A percentile compares a stretch with the other conserved stretches of the same genome.
phyloP scores from a whole-genome alignment of 1,140 invertebrate genomes.

The Aphaenogaster rudis region DNA sequence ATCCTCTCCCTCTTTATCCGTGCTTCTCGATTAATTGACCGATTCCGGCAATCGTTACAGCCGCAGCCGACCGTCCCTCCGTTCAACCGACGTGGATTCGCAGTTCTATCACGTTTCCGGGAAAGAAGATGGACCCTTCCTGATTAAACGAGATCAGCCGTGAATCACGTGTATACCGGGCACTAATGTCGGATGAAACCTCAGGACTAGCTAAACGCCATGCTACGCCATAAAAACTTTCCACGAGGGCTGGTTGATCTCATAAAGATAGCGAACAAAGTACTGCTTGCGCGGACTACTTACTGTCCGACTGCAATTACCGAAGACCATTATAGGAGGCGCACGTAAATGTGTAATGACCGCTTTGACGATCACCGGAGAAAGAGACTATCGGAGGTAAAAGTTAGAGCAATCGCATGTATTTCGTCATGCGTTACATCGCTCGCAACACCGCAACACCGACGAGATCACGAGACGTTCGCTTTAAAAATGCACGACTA shows the following conservation, averaged over 20 bases:
- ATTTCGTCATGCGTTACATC: conserved; percentile 7
- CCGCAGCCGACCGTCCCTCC: background rate
- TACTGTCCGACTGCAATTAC: conserved; percentile 35
- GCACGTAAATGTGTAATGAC: conserved; percentile 45
- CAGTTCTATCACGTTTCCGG: conserved; percentile 14
- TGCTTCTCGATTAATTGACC: conserved; percentile 2
- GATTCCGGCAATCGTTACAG: conserved; percentile 23
- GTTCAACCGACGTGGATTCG: background rate
- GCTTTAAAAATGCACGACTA: conserved; percentile 29
- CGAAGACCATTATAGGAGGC: background rate
- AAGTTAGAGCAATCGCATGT: background rate
- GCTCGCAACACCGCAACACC: background rate
- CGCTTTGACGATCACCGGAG: background rate
- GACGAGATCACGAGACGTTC: background rate
- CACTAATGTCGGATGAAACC: conserved; percentile 3
- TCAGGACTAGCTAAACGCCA: background rate
- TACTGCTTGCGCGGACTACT: background rate
- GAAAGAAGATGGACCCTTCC: background rate
- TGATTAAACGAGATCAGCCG: background rate
- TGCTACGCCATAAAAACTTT: conserved; percentile 23
- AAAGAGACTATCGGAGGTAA: conserved; percentile 4
- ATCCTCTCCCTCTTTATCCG: conserved; percentile 19
- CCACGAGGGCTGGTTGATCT: background rate
- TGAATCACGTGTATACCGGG: background rate
- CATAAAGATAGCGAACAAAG: conserved; percentile 26